These are phyloP conservation scores for Callimorpha dominula DNA, from an alignment of 2,888 invertebrate genomes.

Conservation along the genomic window DNA sequence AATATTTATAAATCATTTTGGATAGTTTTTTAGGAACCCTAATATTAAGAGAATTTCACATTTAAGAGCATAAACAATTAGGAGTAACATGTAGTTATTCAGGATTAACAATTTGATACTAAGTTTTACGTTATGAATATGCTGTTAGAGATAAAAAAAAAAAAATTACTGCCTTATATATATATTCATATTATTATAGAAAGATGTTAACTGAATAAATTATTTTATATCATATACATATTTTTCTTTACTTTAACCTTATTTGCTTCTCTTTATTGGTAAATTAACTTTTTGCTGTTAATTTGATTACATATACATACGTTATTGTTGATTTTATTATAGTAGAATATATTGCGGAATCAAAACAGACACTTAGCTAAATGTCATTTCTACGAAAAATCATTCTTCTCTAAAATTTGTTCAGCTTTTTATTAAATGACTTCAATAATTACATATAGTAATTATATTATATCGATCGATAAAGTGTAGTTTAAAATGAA, in stretches of 20 bases:
- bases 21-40: conserved; percentile 33
- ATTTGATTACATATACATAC: neutral
- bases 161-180: conserved; percentile 38
- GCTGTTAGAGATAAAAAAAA: conserved; percentile 36
- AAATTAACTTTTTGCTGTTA: no score
- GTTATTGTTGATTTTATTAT: neutral
- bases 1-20: conserved; percentile 48
- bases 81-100: conserved; percentile 22
- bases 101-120: conserved; percentile 39
- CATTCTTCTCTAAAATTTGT: no score
- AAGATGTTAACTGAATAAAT: conserved; percentile 44
- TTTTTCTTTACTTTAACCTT: conserved; percentile 3
- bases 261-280: neutral
- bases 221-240: conserved; percentile 40
- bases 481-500: no score
- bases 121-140: conserved; percentile 38
- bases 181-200: conserved; percentile 32
- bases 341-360: no score
- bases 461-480: no score
- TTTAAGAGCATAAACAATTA: conserved; percentile 27
- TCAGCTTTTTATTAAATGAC: no score
- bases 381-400: no score
- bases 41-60: conserved; percentile 36
- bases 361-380: no score
- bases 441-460: no score